phyloP scores from a whole-genome alignment of 2,888 invertebrate species.

The Drosophila diplacantha region DNA sequence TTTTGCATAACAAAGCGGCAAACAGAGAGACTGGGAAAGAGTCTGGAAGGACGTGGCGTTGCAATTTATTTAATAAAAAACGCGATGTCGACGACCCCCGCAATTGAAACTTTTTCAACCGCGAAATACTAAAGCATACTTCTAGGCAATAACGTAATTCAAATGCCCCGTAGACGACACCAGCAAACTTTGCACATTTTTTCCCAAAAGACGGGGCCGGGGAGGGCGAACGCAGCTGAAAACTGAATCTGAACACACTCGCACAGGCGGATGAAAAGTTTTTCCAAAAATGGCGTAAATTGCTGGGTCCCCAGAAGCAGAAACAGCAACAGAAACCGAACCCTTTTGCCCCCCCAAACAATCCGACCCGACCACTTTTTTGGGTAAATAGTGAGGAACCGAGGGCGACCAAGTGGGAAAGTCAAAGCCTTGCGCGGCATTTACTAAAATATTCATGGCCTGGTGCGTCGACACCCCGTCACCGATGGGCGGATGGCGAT shows the following conservation, averaged over 20 bases:
- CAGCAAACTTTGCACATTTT: constrained; percentile 66
- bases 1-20: constrained; percentile 62
- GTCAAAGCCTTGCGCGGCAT: constrained; percentile 67
- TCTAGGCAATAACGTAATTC: constrained; percentile 71
- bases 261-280: constrained; percentile 32
- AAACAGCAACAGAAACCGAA: constrained; percentile 10
- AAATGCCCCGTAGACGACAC: constrained; percentile 60
- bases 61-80: constrained; percentile 70
- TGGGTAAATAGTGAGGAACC: constrained; percentile 44
- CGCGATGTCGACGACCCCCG: constrained; percentile 61
- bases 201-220: constrained; percentile 22
- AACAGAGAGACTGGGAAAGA: not conserved
- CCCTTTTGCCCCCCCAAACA: constrained; percentile 14
- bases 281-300: constrained; percentile 65
- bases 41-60: constrained; percentile 41
- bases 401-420: constrained; percentile 61
- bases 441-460: constrained; percentile 70
- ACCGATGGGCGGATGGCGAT: constrained; percentile 1
- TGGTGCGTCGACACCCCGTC: constrained; percentile 62
- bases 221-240: constrained; percentile 50
- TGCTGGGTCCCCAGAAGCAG: constrained; percentile 47
- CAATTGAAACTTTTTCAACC: constrained; percentile 71
- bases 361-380: constrained; percentile 9
- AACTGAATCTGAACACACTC: constrained; percentile 36
- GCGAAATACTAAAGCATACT: constrained; percentile 72